Conservation (phyloP, 1,140 invertebrate species). For the Sweltsa coloradensis region DNA sequence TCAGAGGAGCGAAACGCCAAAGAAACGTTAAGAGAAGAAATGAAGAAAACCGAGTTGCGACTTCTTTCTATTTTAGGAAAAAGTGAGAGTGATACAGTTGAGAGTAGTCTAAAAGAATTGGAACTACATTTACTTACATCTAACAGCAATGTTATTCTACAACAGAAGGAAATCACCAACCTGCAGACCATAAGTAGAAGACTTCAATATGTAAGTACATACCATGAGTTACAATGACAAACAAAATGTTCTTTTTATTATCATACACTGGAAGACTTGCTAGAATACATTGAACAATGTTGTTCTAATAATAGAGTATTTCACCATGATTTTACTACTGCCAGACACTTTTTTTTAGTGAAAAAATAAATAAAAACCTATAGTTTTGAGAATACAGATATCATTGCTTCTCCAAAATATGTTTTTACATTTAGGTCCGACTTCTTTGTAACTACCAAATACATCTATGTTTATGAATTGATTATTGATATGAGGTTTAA, state of each 20-base stretch:
- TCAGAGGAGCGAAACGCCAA: not conserved
- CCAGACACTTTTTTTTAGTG: not conserved
- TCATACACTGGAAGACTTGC: not conserved
- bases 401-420: not conserved
- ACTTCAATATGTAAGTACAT: conserved; percentile 40
- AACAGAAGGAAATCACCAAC: conserved; percentile 62
- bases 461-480: not conserved
- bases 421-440: conserved; percentile 10
- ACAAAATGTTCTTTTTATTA: conserved; percentile 1
- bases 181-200: conserved; percentile 49
- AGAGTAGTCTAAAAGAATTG: conserved; percentile 56
- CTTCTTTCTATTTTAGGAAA: conserved; percentile 4
- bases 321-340: not conserved
- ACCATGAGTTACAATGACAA: not conserved
- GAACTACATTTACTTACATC: conserved; percentile 61
- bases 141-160: conserved; percentile 54
- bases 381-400: not conserved
- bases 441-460: not conserved
- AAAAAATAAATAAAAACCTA: not conserved
- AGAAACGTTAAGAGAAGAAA: not conserved
- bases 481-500: not conserved
- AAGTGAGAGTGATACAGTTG: conserved; percentile 28
- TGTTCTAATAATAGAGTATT: not conserved
- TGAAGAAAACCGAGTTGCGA: not conserved
- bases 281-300: not conserved